Conservation (phyloP, 2,888 invertebrate species). For the Coronaproctus castanopsis region DNA sequence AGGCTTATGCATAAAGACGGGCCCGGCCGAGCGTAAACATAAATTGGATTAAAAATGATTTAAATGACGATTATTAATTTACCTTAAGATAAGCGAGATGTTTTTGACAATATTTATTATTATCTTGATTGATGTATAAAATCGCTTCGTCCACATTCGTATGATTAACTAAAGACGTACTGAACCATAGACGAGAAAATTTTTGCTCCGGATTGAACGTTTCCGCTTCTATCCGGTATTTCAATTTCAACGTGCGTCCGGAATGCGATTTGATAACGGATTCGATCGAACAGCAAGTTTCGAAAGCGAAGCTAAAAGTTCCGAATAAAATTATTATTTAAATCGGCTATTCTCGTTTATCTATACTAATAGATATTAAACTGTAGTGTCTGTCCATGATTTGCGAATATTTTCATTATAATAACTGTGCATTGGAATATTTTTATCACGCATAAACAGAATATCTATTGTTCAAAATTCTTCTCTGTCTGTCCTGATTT, state of each 20-base stretch:
- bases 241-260: conserved; percentile 35
- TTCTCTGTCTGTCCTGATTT: too few relatives aligned
- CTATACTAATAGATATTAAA: too few relatives aligned
- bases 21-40: too few relatives aligned
- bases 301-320: conserved; percentile 45
- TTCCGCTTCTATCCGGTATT: conserved; percentile 64
- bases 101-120: conserved; percentile 38
- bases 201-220: conserved; percentile 51
- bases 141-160: conserved; percentile 20
- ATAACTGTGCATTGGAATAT: too few relatives aligned
- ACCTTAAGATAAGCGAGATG: conserved; percentile 67
- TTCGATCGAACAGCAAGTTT: conserved; percentile 61
- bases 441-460: too few relatives aligned
- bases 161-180: conserved; percentile 22
- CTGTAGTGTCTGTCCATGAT: too few relatives aligned
- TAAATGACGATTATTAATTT: conserved; percentile 11
- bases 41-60: too few relatives aligned
- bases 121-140: conserved; percentile 23
- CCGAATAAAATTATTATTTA: neutral
- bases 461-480: too few relatives aligned
- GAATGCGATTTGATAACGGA: conserved; percentile 28
- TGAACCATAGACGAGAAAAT: conserved; percentile 63
- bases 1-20: too few relatives aligned
- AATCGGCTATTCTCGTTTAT: neutral
- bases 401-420: too few relatives aligned